Percentiles rank a stretch among this genome's conserved stretches.
These are phyloP conservation scores for Pogonognathellus flavescens DNA, from an alignment of 1,140 invertebrate species.

Conservation along the genomic window DNA sequence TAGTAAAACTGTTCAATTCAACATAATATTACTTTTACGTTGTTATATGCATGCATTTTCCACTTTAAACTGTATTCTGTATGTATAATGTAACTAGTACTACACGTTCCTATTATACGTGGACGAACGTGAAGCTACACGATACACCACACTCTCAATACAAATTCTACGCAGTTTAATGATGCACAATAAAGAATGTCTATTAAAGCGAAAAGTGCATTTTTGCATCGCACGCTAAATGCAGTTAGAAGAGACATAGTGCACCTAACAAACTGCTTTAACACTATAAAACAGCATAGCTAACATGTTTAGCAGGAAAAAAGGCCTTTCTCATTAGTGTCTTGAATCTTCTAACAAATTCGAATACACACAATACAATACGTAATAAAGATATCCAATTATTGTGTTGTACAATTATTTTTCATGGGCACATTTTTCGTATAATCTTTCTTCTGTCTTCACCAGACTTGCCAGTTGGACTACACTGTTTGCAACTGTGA, in stretches of 20 bases:
- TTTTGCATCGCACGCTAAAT: slow-evolving; percentile 34
- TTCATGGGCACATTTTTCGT: background rate
- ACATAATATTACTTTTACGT: background rate
- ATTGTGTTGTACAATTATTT: too few relatives aligned
- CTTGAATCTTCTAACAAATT: too few relatives aligned
- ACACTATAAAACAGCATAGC: background rate
- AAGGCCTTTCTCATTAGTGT: background rate
- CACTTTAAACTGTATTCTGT: background rate
- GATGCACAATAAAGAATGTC: slow-evolving; percentile 22
- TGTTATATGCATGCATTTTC: background rate
- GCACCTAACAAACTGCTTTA: background rate
- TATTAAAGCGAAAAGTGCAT: slow-evolving; percentile 25
- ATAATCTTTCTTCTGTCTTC: slow-evolving; percentile 5
- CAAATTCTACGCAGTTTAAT: slow-evolving; percentile 1
- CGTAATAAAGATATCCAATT: slow-evolving; percentile 27
- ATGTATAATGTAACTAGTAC: background rate
- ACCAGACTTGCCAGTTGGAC: background rate
- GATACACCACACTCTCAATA: background rate
- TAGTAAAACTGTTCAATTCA: background rate
- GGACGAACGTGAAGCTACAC: too few relatives aligned
- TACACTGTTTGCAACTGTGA: background rate
- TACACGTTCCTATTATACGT: too few relatives aligned
- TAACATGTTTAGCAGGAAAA: background rate
- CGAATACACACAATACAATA: background rate
- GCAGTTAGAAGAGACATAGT: slow-evolving; percentile 17